Conservation (phyloP, 2,888 invertebrate genomes). For the Drosophila cracens region DNA sequence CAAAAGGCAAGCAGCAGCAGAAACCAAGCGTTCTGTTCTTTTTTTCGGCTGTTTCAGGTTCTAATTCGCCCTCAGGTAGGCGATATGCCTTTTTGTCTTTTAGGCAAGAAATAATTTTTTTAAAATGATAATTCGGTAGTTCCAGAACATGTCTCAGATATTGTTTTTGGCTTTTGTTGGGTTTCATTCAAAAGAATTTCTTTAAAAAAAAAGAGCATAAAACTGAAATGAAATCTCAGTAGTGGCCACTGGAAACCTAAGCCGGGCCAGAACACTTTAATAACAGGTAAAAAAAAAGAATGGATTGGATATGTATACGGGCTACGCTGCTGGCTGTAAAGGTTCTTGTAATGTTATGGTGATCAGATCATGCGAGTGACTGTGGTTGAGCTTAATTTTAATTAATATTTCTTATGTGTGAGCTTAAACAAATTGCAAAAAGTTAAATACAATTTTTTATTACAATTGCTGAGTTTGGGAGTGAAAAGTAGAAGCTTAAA, state of each 20-base stretch:
- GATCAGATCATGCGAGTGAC: not conserved
- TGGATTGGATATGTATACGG: constrained; percentile 2
- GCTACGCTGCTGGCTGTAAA: constrained; percentile 17
- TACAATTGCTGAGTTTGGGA: not conserved
- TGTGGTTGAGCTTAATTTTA: not conserved
- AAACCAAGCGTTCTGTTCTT: constrained; percentile 7
- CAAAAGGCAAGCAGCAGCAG: constrained; percentile 19
- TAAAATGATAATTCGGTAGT: constrained; percentile 47
- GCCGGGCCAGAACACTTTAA: constrained; percentile 9
- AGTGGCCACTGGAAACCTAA: constrained; percentile 39
- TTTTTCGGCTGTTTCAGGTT: constrained; percentile 24
- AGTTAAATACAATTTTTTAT: not conserved
- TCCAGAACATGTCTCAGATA: constrained; percentile 16
- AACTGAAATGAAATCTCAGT: constrained; percentile 40
- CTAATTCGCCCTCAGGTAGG: constrained; percentile 56
- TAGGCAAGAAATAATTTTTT: constrained; percentile 19
- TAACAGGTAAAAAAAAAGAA: constrained; percentile 26
- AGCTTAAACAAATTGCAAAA: not conserved
- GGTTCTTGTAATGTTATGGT: constrained; percentile 22
- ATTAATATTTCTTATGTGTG: too few species aligned
- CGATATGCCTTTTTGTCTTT: constrained; percentile 38
- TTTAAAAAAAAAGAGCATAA: constrained; percentile 10
- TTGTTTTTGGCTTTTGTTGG: constrained; percentile 50
- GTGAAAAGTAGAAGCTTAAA: not conserved
- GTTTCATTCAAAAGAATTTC: constrained; percentile 59